These are phyloP conservation scores for Nyctibius grandis DNA, from an alignment of 2,797 vertebrate genomes.

Conservation along the genomic window DNA sequence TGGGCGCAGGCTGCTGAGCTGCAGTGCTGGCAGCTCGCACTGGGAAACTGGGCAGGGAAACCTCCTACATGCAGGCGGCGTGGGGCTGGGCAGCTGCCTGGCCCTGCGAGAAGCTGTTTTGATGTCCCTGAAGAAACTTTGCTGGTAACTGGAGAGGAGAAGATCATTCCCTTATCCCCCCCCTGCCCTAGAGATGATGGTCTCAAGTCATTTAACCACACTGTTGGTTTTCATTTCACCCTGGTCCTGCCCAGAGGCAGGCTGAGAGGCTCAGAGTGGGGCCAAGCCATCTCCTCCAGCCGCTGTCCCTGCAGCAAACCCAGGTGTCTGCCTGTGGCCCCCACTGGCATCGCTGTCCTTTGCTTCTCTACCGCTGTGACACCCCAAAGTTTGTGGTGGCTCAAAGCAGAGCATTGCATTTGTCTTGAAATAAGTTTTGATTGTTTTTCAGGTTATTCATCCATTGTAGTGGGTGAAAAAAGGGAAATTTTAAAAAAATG, in stretches of 20 bases:
- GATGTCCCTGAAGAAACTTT: neutral
- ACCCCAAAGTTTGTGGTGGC: neutral
- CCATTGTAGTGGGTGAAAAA: accelerated
- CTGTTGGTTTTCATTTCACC: neutral
- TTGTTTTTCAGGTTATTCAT: neutral
- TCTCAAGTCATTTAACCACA: accelerated
- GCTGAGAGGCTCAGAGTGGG: neutral
- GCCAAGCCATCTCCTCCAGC: neutral
- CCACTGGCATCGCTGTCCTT: accelerated
- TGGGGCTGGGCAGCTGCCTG: neutral
- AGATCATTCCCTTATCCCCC: neutral
- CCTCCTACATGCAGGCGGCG: accelerated
- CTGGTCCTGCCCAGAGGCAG: neutral
- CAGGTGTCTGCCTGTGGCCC: neutral
- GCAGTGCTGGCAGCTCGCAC: accelerated
- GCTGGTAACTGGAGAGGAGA: neutral
- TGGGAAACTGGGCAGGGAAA: neutral
- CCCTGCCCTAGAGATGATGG: neutral
- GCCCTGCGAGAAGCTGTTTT: neutral
- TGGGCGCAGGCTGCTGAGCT: neutral
- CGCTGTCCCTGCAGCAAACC: neutral
- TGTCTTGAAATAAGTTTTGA: neutral
- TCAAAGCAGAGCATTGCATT: neutral
- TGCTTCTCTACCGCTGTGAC: neutral
- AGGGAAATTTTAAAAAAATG: neutral